Evolutionary conservation across 2,113 vertebrate genomes (phyloP), one percentile per base, ranked within the genome.

Genomic region (Cyanoderma ruficeps): DNA sequence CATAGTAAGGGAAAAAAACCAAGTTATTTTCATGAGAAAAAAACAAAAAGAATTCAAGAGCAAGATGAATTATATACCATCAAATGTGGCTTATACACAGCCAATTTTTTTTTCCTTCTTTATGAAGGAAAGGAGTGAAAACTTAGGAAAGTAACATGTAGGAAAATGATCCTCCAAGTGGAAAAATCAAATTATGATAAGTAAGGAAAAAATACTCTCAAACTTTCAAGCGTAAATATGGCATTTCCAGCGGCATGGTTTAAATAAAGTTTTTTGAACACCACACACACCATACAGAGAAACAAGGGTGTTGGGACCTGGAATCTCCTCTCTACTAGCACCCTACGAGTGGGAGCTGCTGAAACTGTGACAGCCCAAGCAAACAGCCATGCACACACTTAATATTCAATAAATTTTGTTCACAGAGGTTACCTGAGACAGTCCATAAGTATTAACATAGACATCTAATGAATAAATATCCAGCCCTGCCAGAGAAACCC

Each of bases 201-300:
- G 17, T 9, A 71, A 61, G 8, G 18, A 30, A 53, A 53, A 59
- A 37, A 11, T 4, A 44, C 3, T 27, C 13, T 20, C 22, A 33
- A 64, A 39, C 5, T 24, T 39, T 44, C 33, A 46, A 41, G 7
- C 3, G 11, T 16, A 70, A 5, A 10, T 56, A 44, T 5, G 4
- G 7, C 7, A 57, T 68, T 79, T 31, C 10, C 3, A 7, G 5
- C 11, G 28, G 17, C 8, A n/a, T 0, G 0, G 31, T 44, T 37
- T 59, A 64, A 87, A 86, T 33, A 10, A 74, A 78, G 7, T 16
- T 4, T 28, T 24, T 3, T 33, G 12, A 80, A 15, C 25, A 31
- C 2, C 24, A 24, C 2, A 0, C 1, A 22, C 23, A 31, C 2
- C 24, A 24, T 1, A 0, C 1, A 22, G 31, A 81, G 3, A 27